These are phyloP conservation scores for Catostylus mosaicus DNA, from an alignment of 30 jellyfish, hydroid and myxozoan genomes.

Conservation along the genomic window DNA sequence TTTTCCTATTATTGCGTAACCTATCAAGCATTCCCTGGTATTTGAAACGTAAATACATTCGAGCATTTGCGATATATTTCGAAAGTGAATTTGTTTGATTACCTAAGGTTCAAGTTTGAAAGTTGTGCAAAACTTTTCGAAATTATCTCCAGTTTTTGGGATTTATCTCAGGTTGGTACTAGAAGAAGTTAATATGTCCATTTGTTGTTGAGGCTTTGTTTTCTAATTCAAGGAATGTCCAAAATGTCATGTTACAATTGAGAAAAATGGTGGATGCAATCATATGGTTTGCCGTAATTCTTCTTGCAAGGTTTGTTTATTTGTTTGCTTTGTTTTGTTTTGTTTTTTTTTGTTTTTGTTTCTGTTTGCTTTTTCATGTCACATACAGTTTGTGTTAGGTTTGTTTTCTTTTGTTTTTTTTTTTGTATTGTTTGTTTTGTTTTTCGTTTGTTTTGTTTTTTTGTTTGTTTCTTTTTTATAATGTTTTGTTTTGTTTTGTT, in stretches of 20 bases:
- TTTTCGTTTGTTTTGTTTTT: not conserved
- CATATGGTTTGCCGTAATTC: conserved; percentile 98
- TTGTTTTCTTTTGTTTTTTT: not conserved
- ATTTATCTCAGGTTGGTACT: too few species aligned
- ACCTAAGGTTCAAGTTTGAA: too few species aligned
- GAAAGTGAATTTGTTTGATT: too few species aligned
- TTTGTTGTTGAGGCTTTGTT: not conserved
- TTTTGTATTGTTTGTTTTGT: not conserved
- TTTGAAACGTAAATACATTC: too few species aligned
- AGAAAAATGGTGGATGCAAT: conserved; percentile 98
- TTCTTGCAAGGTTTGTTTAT: conserved; percentile 81
- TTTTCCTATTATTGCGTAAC: too few species aligned
- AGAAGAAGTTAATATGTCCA: not conserved
- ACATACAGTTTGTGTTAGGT: conserved; percentile 96
- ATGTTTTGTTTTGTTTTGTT: too few species aligned
- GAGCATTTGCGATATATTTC: too few species aligned
- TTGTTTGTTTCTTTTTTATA: not conserved
- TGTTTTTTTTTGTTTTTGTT: not conserved
- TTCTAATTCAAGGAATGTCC: conserved; percentile 87
- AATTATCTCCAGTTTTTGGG: too few species aligned
- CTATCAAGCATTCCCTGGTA: too few species aligned
- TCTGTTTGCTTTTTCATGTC: too few species aligned
- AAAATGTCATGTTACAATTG: conserved; percentile 97
- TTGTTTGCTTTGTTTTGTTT: not conserved
- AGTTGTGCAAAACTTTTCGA: too few species aligned